A percentile compares a stretch with the other conserved stretches of the same genome.
phyloP scores from a whole-genome alignment of 2,888 invertebrate genomes.

The Neria commutata region DNA sequence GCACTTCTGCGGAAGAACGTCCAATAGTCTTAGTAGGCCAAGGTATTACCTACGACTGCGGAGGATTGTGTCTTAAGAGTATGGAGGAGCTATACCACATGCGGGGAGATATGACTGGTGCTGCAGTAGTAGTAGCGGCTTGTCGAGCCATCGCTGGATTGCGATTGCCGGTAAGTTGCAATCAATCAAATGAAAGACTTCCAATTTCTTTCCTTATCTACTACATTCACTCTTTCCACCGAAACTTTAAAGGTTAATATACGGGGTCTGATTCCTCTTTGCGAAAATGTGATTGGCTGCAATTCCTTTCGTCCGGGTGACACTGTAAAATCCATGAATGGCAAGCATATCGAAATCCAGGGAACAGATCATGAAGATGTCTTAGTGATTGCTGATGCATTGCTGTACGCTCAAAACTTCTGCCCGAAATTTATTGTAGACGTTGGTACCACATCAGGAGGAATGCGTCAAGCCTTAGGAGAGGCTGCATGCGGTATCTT shows the following conservation, averaged over 20 bases:
- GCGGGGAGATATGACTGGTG: constrained; percentile 85
- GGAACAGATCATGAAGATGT: constrained; percentile 79
- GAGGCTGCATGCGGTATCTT: constrained; percentile 75
- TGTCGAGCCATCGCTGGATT: constrained; percentile 73
- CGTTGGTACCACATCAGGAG: constrained; percentile 77
- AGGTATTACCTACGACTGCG: constrained; percentile 73
- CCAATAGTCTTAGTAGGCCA: constrained; percentile 78
- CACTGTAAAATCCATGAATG: constrained; percentile 74
- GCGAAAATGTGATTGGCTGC: constrained; percentile 80
- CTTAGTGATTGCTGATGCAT: constrained; percentile 76
- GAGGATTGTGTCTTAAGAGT: constrained; percentile 74
- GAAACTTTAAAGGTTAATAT: constrained; percentile 72
- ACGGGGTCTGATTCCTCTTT: constrained; percentile 75
- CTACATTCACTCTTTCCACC: not conserved
- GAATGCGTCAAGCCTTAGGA: constrained; percentile 68
- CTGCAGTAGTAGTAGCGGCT: constrained; percentile 76
- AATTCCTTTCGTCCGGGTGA: constrained; percentile 79
- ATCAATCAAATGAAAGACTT: not conserved
- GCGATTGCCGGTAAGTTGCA: constrained; percentile 66
- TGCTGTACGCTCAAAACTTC: constrained; percentile 76
- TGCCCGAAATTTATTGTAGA: constrained; percentile 76
- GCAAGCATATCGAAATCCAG: constrained; percentile 75
- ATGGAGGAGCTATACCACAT: constrained; percentile 68
- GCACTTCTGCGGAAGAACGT: constrained; percentile 66
- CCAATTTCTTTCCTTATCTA: not conserved